phyloP scores from a whole-genome alignment of 2,797 vertebrate genomes.

The Odontamblyopus rebecca region DNA sequence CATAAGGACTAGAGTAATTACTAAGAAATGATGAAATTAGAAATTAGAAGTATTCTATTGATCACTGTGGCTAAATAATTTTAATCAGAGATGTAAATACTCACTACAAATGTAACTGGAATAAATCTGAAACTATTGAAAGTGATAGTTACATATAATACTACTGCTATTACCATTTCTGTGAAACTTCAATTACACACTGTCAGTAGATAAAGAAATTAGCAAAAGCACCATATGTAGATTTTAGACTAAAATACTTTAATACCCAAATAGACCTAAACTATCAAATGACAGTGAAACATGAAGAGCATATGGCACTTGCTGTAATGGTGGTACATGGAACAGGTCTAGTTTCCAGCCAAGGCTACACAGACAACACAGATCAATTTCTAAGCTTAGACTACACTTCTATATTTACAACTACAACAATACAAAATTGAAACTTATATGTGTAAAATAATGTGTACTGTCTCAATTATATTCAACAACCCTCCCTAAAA shows the following conservation, averaged over 20 bases:
- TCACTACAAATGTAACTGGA: neutral
- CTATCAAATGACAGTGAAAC: conserved; percentile 2
- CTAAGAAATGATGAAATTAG: neutral
- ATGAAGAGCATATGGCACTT: neutral
- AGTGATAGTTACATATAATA: neutral
- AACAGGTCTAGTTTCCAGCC: conserved; percentile 5
- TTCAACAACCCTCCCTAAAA: neutral
- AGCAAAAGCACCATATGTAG: no score
- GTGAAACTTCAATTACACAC: neutral
- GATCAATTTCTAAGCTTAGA: conserved; percentile 18
- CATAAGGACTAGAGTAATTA: neutral
- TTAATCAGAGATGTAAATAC: neutral
- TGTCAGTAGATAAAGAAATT: neutral
- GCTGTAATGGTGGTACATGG: neutral
- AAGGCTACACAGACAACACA: conserved; percentile 12
- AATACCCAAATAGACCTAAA: neutral
- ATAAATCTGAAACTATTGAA: neutral
- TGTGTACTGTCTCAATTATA: neutral
- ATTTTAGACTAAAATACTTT: neutral
- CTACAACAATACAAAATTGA: neutral
- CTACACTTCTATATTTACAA: neutral
- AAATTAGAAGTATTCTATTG: neutral
- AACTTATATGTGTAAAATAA: neutral
- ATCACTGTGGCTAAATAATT: neutral
- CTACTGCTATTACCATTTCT: neutral